Conservation (phyloP, 2,113 vertebrate genomes). For the Salvelinus fontinalis region DNA sequence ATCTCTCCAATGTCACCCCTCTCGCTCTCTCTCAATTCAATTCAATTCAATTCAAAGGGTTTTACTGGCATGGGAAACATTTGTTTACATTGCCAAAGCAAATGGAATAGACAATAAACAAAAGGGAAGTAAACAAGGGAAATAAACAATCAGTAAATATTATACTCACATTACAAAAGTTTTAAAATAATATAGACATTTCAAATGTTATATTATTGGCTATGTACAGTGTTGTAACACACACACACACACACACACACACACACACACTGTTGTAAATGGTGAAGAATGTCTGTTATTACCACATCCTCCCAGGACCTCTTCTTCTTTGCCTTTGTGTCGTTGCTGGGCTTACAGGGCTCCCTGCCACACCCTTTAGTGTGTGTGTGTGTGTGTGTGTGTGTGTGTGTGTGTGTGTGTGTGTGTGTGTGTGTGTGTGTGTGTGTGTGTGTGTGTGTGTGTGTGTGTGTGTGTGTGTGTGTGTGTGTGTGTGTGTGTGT, state of each 20-base stretch:
- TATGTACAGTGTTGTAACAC: too few relatives aligned
- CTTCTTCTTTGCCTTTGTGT: conserved; percentile 38
- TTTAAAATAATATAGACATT: too few relatives aligned
- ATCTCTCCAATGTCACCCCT: too few relatives aligned
- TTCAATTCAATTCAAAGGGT: too few relatives aligned
- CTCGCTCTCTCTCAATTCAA: too few relatives aligned
- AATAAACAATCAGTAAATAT: too few relatives aligned
- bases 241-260: neutral
- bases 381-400: conserved; percentile 20
- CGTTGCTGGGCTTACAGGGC: conserved; percentile 19
- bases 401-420: conserved; percentile 19
- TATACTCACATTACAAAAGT: too few relatives aligned
- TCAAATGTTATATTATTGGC: too few relatives aligned
- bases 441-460: conserved; percentile 32
- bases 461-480: conserved; percentile 20
- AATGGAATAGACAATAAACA: too few relatives aligned
- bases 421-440: conserved; percentile 24
- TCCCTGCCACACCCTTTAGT: conserved; percentile 22
- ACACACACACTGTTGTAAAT: conserved; percentile 12
- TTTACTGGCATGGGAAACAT: too few relatives aligned
- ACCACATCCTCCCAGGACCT: conserved; percentile 19
- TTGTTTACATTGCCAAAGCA: too few relatives aligned
- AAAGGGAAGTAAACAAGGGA: too few relatives aligned
- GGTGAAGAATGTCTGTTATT: conserved; percentile 21
- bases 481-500: conserved; percentile 23